Percentiles rank a stretch among this genome's conserved stretches.
phyloP scores from a whole-genome alignment of 2,888 invertebrate genomes.

The Orthonychiurus folsomi region DNA sequence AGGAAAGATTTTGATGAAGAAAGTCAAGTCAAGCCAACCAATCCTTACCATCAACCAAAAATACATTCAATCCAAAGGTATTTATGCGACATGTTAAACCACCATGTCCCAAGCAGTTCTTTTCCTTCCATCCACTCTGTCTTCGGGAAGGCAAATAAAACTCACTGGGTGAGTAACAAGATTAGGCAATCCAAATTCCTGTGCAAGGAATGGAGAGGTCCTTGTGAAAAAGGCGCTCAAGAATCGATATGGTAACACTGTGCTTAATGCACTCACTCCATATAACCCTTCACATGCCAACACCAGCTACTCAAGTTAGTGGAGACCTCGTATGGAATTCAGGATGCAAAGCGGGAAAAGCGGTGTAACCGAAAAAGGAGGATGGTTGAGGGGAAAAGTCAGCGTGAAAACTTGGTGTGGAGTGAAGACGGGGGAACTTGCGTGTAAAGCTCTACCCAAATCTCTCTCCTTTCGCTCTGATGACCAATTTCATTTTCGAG shows the following conservation, averaged over 20 bases:
- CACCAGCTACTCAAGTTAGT: too few relatives aligned
- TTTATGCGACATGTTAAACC: too few relatives aligned
- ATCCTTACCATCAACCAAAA: too few relatives aligned
- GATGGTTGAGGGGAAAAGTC: conserved; percentile 1
- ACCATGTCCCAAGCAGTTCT: too few relatives aligned
- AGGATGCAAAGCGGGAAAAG: conserved; percentile 6
- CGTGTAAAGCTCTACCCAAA: conserved; percentile 37
- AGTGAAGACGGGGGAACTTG: conserved; percentile 21
- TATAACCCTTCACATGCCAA: background rate
- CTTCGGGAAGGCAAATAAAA: too few relatives aligned
- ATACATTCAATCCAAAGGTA: too few relatives aligned
- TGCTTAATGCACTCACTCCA: conserved; percentile 14
- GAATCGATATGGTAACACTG: conserved; percentile 20
- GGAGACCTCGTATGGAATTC: too few relatives aligned
- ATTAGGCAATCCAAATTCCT: conserved; percentile 17
- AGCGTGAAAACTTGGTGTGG: conserved; percentile 7
- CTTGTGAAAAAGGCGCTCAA: conserved; percentile 6
- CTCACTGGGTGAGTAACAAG: conserved; percentile 19
- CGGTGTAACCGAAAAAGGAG: too few relatives aligned
- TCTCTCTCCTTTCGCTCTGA: conserved; percentile 34
- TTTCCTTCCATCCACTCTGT: too few relatives aligned
- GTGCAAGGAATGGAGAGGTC: conserved; percentile 9
- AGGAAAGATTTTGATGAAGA: too few relatives aligned
- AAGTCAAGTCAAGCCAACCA: too few relatives aligned
- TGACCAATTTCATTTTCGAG: conserved; percentile 33